Conservation (phyloP, 2,797 vertebrate genomes). For the Sebastiscus tertius region DNA sequence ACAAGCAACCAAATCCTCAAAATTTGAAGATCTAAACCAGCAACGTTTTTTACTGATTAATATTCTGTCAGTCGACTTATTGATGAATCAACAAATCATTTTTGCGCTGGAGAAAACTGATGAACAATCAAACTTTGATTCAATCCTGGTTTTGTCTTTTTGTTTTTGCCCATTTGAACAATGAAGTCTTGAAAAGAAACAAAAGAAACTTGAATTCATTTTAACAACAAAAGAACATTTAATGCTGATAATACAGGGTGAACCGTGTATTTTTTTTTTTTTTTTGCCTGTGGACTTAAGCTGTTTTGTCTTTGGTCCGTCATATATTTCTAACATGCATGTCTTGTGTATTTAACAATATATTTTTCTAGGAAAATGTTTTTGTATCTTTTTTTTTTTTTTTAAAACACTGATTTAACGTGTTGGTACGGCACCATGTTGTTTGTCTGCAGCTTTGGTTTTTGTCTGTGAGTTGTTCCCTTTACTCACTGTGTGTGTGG, state of each 20-base stretch:
- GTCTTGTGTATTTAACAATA: slow-evolving; percentile 73
- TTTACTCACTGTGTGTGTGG: slow-evolving; percentile 11
- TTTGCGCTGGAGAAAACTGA: background rate
- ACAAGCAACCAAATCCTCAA: slow-evolving; percentile 9
- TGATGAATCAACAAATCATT: background rate
- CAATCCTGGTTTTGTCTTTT: background rate
- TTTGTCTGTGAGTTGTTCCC: slow-evolving; percentile 4
- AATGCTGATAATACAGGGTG: slow-evolving; percentile 60
- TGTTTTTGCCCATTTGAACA: slow-evolving; percentile 40
- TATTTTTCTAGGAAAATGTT: slow-evolving; percentile 64
- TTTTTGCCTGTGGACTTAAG: slow-evolving; percentile 32
- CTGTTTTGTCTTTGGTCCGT: slow-evolving; percentile 59
- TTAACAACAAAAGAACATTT: slow-evolving; percentile 46
- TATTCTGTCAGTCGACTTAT: background rate
- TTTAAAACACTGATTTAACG: slow-evolving; percentile 53
- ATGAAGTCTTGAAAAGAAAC: slow-evolving; percentile 53
- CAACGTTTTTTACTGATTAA: background rate
- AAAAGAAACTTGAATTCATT: slow-evolving; percentile 70
- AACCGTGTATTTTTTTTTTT: slow-evolving; percentile 16
- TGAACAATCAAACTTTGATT: slow-evolving; percentile 22
- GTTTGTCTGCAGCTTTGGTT: slow-evolving; percentile 37
- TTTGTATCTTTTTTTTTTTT: slow-evolving; percentile 40
- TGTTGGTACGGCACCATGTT: slow-evolving; percentile 60
- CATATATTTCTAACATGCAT: slow-evolving; percentile 70
- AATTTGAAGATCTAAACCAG: background rate